phyloP scores from a whole-genome alignment of 2,888 invertebrate genomes.

The Nemapogon koenigi region DNA sequence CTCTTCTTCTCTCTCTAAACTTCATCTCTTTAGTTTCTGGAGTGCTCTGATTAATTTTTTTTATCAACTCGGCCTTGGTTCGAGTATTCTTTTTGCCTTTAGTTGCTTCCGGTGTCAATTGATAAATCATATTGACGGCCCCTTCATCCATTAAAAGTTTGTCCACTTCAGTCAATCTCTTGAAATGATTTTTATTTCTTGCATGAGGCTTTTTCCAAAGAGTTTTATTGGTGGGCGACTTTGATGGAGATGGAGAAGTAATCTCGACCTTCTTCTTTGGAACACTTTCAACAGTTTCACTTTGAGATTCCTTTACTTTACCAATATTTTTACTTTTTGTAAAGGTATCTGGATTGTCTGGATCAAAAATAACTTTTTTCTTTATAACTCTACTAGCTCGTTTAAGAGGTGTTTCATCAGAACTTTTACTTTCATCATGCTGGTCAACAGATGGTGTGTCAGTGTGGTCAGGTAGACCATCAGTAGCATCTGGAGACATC shows the following conservation, averaged over 20 bases:
- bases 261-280: constrained; percentile 36
- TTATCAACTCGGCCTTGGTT: constrained; percentile 67
- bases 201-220: constrained; percentile 56
- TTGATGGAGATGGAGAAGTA: constrained; percentile 28
- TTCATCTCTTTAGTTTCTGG: constrained; percentile 50
- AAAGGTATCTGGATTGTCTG: constrained; percentile 65
- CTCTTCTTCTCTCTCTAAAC: constrained; percentile 60
- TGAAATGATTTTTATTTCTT: constrained; percentile 56
- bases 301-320: constrained; percentile 31
- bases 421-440: constrained; percentile 24
- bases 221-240: constrained; percentile 39
- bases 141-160: constrained; percentile 84
- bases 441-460: no score
- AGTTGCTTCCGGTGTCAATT: constrained; percentile 68
- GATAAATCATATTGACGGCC: constrained; percentile 84
- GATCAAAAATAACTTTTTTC: constrained; percentile 78
- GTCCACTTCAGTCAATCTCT: constrained; percentile 74
- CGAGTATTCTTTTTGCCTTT: constrained; percentile 56
- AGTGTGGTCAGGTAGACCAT: no score
- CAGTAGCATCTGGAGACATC: no score
- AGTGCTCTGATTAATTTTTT: constrained; percentile 61
- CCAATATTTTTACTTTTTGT: constrained; percentile 38
- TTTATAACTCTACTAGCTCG: constrained; percentile 68
- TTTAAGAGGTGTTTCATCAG: constrained; percentile 40
- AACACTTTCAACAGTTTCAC: constrained; percentile 24